Evolutionary conservation across 2,888 invertebrate species (phyloP).

Genomic region (Ecliptopera silaceata): DNA sequence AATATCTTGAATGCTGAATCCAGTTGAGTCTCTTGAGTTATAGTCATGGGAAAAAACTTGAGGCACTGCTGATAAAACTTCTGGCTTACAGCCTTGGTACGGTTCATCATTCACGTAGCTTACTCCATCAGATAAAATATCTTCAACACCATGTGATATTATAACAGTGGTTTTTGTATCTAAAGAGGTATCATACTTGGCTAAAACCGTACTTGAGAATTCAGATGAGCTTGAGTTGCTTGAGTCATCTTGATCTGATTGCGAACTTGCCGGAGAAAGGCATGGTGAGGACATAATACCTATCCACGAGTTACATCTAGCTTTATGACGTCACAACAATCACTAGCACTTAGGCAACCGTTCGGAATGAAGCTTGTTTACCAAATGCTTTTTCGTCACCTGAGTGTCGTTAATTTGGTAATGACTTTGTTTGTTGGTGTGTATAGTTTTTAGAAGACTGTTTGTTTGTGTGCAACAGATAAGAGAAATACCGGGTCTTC

Average conservation of each 20-base stretch:
- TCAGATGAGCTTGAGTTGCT: slow-evolving; percentile 60
- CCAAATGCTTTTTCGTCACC: slow-evolving; percentile 79
- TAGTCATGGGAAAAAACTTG: slow-evolving; percentile 71
- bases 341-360: slow-evolving; percentile 64
- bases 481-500: slow-evolving; percentile 74
- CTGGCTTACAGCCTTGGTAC: slow-evolving; percentile 62
- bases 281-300: slow-evolving; percentile 60
- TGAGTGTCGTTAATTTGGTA: slow-evolving; percentile 79
- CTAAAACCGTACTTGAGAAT: slow-evolving; percentile 47
- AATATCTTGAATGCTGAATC: slow-evolving; percentile 79
- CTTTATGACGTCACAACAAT: slow-evolving; percentile 38
- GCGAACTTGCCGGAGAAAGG: slow-evolving; percentile 61
- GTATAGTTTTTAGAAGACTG: slow-evolving; percentile 57
- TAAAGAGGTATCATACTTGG: slow-evolving; percentile 44
- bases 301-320: slow-evolving; percentile 20
- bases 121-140: slow-evolving; percentile 66
- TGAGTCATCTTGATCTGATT: slow-evolving; percentile 60
- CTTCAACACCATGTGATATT: slow-evolving; percentile 72
- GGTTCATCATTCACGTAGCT: slow-evolving; percentile 55
- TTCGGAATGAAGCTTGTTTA: slow-evolving; percentile 71
- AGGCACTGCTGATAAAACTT: slow-evolving; percentile 58
- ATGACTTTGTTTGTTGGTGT: slow-evolving; percentile 74
- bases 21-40: slow-evolving; percentile 76
- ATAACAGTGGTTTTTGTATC: slow-evolving; percentile 48
- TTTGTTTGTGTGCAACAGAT: slow-evolving; percentile 70